Percentiles rank a stretch among this genome's conserved stretches.
phyloP scores from a whole-genome alignment of 2,113 vertebrate genomes.

The Ifrita kowaldi region DNA sequence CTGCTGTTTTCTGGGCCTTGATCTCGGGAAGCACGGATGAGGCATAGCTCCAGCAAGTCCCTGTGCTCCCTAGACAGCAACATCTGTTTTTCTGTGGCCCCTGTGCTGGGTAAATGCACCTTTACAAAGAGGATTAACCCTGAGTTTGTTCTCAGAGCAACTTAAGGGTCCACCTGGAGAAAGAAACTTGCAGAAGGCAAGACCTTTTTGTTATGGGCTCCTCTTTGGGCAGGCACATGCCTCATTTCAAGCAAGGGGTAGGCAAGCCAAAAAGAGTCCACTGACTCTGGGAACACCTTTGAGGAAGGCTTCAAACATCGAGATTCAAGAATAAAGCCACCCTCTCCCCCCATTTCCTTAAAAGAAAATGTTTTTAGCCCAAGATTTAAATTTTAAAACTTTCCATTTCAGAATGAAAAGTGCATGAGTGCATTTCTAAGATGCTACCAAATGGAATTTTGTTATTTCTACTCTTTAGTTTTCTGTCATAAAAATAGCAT shows the following conservation, averaged over 20 bases:
- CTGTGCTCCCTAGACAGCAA: background rate
- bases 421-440: background rate
- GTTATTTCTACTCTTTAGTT: background rate
- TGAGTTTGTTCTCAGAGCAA: background rate
- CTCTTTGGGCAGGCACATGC: background rate
- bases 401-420: background rate
- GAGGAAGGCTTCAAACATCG: background rate
- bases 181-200: background rate
- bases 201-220: background rate
- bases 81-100: background rate
- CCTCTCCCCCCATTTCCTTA: background rate
- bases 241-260: background rate
- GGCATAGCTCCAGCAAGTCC: background rate
- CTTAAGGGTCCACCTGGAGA: background rate
- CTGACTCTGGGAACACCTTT: background rate
- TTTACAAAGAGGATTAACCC: background rate
- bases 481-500: conserved; percentile 13
- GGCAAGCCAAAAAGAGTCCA: background rate
- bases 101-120: accelerated
- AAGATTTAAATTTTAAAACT: background rate
- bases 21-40: accelerated
- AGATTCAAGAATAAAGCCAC: background rate
- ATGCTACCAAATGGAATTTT: conserved; percentile 21
- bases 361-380: background rate
- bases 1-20: background rate